Evolutionary conservation across 1,140 invertebrate genomes (phyloP), one percentile per base, ranked within the genome.

Genomic region (Mya arenaria): DNA sequence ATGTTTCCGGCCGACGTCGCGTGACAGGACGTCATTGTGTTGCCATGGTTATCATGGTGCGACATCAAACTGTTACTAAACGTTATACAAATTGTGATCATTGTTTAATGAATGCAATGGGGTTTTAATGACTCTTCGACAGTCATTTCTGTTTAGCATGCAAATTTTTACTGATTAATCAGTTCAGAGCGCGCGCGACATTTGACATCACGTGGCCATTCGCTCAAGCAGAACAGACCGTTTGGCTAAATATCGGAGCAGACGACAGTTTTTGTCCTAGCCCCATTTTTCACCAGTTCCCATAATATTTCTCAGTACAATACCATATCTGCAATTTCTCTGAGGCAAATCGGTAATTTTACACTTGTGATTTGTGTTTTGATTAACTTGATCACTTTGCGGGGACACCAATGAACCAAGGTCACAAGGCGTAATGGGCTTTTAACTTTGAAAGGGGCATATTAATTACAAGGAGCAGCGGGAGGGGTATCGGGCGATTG

Each of bases 41-140:
- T 36, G 17, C 44, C 63, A 56, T 39, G 62, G 77, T 56, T 80
- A 80, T 80, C 77, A 71, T 36, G 36, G 56, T 30, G 66, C 66
- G 66, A 60, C 52, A 80, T 80, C 77, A 71, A 71, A 71, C 66
- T 41, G 77, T 80, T 80, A 80, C 77, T 68, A 71, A 80, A 69
- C 68, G 62, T 80, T 80, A 80, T 80, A 80, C 77, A 80, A 80
- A 80, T 80, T 80, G 77, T 80, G 69, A 80, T 80, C 56, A 71
- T 68, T 71, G 66, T 80, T 80, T 60, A 80, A 80, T 80, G 65
- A 71, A 58, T 44, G 77, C 77, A 80, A 80, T 71, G 68, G 44
- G 62, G 34, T 62, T 80, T 71, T 69, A 80, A 80, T 71, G 66
- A 71, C 65, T 71, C 68, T 37, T 48, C n/a, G 66, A 69, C 77